phyloP scores from a whole-genome alignment of 1,140 invertebrate genomes.

The Caenorhabditis remanei region DNA sequence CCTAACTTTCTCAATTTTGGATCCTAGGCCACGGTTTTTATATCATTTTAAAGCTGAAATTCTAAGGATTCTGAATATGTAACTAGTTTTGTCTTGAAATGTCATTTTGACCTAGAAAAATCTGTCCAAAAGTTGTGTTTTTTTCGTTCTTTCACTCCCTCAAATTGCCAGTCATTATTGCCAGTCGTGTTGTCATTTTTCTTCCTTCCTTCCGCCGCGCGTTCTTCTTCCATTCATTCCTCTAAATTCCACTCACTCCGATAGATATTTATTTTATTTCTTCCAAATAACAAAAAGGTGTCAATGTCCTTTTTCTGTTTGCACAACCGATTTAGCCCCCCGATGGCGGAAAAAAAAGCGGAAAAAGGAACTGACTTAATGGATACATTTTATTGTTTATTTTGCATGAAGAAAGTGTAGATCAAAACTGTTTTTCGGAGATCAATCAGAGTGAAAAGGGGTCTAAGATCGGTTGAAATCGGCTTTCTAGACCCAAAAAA shows the following conservation, averaged over 20 bases:
- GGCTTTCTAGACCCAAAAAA: no score
- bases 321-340: slow-evolving; percentile 28
- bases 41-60: no score
- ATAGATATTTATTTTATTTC: not conserved
- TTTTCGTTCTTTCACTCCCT: not conserved
- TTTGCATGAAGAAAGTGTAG: not conserved
- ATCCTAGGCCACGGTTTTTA: no score
- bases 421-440: not conserved
- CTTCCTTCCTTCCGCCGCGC: not conserved
- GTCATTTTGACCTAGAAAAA: no score
- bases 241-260: not conserved
- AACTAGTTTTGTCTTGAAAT: no score
- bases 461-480: no score
- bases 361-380: slow-evolving; percentile 24
- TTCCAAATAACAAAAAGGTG: slow-evolving; percentile 12
- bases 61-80: no score
- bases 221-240: not conserved
- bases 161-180: not conserved
- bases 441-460: no score
- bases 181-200: slow-evolving; percentile 33
- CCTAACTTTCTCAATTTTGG: no score
- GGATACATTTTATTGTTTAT: not conserved
- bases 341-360: not conserved
- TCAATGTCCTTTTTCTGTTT: slow-evolving; percentile 38
- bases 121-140: not conserved